Evolutionary conservation across 2,797 vertebrate genomes (phyloP), one percentile per base, ranked within the genome.

Genomic region (Chiropotes sagulatus): DNA sequence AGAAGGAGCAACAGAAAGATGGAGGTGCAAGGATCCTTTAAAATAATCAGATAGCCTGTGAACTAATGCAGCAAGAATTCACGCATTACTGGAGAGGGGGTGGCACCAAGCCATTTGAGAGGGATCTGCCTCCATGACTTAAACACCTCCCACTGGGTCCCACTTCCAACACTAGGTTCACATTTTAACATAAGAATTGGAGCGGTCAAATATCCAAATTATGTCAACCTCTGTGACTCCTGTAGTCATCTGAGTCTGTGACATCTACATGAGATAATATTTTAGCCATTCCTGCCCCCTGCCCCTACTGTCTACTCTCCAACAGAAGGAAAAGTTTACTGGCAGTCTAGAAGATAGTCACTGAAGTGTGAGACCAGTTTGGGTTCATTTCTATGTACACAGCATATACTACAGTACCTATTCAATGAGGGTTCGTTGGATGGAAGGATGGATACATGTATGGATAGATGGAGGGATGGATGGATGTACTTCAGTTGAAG

Each of bases 321-420:
- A 96, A 92, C 64, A 88, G 36, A 94, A 93, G 30, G 33, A 85
- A 85, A 78, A 19, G 8, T 61, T 82, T 82, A 30, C 83, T 94
- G 8, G 15, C 9, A 54, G 22, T 75, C 30, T 22, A 24, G 64
- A 91, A 92, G 50, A 85, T 41, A 81, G 24, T 75, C 44, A 67
- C 13, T 97, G 83, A 96, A 80, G 28, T 22, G 61, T 79, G 12
- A 93, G 61, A 95, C 14, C 58, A 44, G 19, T 89, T 50, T 61
- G 41, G 39, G 48, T 91, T 95, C 22, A 87, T 90, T 90, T 88
- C 33, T 78, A 9, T 46, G 17, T 89, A 73, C 24, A 33, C 76
- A 70, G 70, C 57, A 64, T 41, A 91, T 91, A 72, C 22, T 36
- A n/a, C 58, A 89, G 17, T 82, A 90, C 36, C 78, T 54, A 75